These are phyloP conservation scores for Ceratothoa steindachneri DNA, from an alignment of 2,888 invertebrate genomes.

Conservation along the genomic window DNA sequence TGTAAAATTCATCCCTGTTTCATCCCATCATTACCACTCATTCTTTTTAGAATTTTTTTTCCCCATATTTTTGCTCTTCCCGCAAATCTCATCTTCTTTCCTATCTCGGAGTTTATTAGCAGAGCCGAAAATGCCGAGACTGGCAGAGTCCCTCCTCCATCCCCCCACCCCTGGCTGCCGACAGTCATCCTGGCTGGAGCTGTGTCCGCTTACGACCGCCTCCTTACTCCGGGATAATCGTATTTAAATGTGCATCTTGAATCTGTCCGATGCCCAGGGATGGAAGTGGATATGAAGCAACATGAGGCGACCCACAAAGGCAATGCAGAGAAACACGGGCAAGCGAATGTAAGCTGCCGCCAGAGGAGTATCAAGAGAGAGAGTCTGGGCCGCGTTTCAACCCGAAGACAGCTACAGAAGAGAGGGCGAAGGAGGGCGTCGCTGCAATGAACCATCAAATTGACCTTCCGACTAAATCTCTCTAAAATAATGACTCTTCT, in stretches of 20 bases:
- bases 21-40: not conserved
- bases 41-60: too few species aligned
- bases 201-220: too few species aligned
- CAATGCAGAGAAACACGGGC: too few species aligned
- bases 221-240: too few species aligned
- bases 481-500: conserved; percentile 42
- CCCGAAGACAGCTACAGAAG: not conserved
- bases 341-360: too few species aligned
- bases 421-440: not conserved
- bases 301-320: too few species aligned
- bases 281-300: too few species aligned
- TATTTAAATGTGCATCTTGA: too few species aligned
- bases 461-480: conserved; percentile 31
- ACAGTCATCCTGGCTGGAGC: not conserved
- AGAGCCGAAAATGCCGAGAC: too few species aligned
- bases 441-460: conserved; percentile 27
- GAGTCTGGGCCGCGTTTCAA: too few species aligned
- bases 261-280: too few species aligned
- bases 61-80: not conserved
- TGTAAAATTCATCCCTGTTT: not conserved
- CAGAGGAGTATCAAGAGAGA: too few species aligned
- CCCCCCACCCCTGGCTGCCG: not conserved
- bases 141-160: not conserved
- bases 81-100: not conserved
- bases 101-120: not conserved